These are phyloP conservation scores for Zoroaster sp. DNA, from an alignment of 53 echinoderm and acorn worm species.

Conservation along the genomic window DNA sequence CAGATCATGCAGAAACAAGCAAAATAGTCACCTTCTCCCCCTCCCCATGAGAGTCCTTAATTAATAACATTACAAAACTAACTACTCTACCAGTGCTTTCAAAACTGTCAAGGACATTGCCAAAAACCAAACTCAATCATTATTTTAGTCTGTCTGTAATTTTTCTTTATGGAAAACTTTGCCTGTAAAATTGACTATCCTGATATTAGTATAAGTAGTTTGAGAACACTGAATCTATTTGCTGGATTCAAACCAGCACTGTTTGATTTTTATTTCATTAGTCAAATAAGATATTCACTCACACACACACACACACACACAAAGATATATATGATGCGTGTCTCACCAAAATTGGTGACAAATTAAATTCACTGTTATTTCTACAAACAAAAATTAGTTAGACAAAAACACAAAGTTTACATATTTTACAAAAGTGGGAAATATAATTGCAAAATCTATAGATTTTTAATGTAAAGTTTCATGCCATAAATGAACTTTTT, in stretches of 20 bases:
- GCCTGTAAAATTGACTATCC: too few relatives aligned
- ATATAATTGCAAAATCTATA: not conserved
- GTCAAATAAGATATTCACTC: too few relatives aligned
- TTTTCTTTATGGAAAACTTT: not conserved
- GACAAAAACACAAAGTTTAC: not conserved
- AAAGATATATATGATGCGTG: too few relatives aligned
- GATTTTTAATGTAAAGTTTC: not conserved
- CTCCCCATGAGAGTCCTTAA: too few relatives aligned
- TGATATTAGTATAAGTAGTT: too few relatives aligned
- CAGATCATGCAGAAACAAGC: not conserved
- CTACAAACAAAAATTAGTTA: not conserved
- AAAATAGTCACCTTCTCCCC: too few relatives aligned
- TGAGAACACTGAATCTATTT: too few relatives aligned
- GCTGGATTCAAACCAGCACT: too few relatives aligned
- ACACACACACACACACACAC: too few relatives aligned
- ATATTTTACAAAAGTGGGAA: not conserved
- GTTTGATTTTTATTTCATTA: too few relatives aligned
- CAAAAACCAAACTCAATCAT: not conserved
- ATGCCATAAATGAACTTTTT: constrained; percentile 8
- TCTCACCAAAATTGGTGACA: too few relatives aligned
- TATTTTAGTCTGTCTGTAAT: not conserved
- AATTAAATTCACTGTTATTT: too few relatives aligned
- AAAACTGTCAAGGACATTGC: not conserved
- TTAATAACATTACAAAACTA: not conserved
- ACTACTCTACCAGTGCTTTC: not conserved